phyloP scores from a whole-genome alignment of 2,888 invertebrate species.

The Tachina grossa region DNA sequence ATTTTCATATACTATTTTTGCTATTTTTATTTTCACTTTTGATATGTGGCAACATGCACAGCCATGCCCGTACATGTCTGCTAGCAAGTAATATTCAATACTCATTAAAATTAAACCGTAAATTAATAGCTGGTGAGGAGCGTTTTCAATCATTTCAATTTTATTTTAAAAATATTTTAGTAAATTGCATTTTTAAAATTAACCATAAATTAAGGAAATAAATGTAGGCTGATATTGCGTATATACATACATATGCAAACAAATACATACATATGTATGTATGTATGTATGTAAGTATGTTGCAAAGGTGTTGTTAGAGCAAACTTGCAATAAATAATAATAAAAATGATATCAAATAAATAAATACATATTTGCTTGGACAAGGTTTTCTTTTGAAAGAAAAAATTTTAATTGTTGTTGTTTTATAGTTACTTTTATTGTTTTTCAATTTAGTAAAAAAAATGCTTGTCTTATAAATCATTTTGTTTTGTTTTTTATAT shows the following conservation, averaged over 20 bases:
- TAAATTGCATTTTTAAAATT: slow-evolving; percentile 61
- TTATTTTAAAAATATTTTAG: slow-evolving; percentile 55
- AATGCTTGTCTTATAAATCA: slow-evolving; percentile 11
- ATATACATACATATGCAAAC: too few relatives aligned
- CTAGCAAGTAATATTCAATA: slow-evolving; percentile 55
- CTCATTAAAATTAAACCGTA: slow-evolving; percentile 69
- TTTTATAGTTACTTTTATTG: slow-evolving; percentile 40
- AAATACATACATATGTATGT: too few relatives aligned
- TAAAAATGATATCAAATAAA: neutral
- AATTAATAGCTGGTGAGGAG: slow-evolving; percentile 66
- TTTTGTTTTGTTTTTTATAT: slow-evolving; percentile 6
- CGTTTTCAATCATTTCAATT: slow-evolving; percentile 65
- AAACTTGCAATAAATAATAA: neutral
- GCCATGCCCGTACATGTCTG: slow-evolving; percentile 25
- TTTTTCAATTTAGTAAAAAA: slow-evolving; percentile 1
- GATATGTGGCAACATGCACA: slow-evolving; percentile 18
- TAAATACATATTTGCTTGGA: neutral
- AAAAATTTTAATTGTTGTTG: slow-evolving; percentile 55
- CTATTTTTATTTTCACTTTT: slow-evolving; percentile 22
- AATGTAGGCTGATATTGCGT: slow-evolving; percentile 24
- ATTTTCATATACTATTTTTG: slow-evolving; percentile 49
- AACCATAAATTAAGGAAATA: slow-evolving; percentile 64
- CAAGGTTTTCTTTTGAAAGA: neutral
- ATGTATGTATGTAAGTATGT: neutral
- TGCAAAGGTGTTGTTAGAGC: neutral